phyloP scores from a whole-genome alignment of 2,797 vertebrate species.

The Anguilla pacifica region DNA sequence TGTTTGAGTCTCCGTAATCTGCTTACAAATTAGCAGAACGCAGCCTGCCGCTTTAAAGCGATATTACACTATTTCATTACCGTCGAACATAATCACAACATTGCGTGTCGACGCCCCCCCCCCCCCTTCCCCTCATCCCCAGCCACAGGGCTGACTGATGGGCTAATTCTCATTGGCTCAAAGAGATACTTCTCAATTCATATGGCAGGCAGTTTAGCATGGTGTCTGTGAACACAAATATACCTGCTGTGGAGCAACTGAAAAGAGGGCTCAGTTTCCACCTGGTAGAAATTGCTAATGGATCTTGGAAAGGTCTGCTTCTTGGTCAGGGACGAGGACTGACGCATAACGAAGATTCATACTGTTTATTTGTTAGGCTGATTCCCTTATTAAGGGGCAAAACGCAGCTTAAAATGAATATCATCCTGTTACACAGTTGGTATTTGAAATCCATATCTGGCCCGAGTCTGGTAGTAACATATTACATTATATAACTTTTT shows the following conservation, averaged over 20 bases:
- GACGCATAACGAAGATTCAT: not conserved
- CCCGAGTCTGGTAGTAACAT: too few species aligned
- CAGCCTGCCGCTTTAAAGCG: conserved; percentile 40
- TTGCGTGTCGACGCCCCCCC: conserved; percentile 30
- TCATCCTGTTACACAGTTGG: not conserved
- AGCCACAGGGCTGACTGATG: not conserved
- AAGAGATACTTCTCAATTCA: not conserved
- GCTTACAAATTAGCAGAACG: conserved; percentile 62
- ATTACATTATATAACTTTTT: too few species aligned
- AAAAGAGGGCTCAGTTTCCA: not conserved
- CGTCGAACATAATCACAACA: conserved; percentile 35
- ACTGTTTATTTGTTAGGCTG: not conserved
- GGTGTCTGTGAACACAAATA: not conserved
- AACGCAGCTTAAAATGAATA: not conserved
- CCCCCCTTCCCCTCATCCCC: not conserved
- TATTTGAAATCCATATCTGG: too few species aligned
- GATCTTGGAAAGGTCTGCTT: not conserved
- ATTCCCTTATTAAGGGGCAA: not conserved
- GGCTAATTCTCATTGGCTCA: not conserved
- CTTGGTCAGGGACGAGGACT: not conserved
- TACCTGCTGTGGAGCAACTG: not conserved
- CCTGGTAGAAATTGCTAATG: not conserved
- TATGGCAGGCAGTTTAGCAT: not conserved
- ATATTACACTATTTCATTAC: conserved; percentile 48
- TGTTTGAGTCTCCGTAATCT: conserved; percentile 49